These are phyloP conservation scores for Gnathonemus longibarbis DNA, from an alignment of 2,113 vertebrate genomes.

Conservation along the genomic window DNA sequence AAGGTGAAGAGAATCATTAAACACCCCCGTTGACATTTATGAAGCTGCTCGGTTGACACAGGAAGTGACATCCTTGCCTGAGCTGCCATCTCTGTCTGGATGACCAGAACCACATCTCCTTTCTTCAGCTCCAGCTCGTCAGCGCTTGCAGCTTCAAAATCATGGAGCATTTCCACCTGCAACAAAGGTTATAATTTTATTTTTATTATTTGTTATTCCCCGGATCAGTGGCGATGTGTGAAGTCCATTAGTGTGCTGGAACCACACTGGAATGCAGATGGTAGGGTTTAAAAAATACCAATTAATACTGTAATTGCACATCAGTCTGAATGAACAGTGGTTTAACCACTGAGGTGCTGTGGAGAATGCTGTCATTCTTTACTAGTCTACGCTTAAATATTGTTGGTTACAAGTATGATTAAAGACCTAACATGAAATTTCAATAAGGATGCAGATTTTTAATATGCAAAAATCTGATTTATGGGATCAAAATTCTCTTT, in stretches of 20 bases:
- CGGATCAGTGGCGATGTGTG: background rate
- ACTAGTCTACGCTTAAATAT: background rate
- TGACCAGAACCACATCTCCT: constrained; percentile 81
- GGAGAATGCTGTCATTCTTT: background rate
- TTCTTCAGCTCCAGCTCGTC: constrained; percentile 84
- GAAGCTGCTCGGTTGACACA: background rate
- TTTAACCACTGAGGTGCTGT: background rate
- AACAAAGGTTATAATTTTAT: background rate
- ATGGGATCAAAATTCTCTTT: background rate
- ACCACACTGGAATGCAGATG: background rate
- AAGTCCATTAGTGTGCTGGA: background rate
- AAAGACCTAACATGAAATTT: background rate
- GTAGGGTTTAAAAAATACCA: background rate
- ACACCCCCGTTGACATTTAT: background rate
- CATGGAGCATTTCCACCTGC: constrained; percentile 86
- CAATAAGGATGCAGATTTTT: background rate
- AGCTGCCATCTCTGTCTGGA: constrained; percentile 76
- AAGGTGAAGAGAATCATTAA: background rate
- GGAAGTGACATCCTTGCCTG: constrained; percentile 65
- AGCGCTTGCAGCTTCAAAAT: constrained; percentile 88
- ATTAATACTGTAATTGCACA: background rate
- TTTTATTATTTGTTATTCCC: background rate
- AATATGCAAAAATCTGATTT: background rate
- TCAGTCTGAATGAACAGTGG: background rate
- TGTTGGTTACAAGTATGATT: background rate